phyloP scores from a whole-genome alignment of 2,113 vertebrate species.

The Anhinga anhinga region DNA sequence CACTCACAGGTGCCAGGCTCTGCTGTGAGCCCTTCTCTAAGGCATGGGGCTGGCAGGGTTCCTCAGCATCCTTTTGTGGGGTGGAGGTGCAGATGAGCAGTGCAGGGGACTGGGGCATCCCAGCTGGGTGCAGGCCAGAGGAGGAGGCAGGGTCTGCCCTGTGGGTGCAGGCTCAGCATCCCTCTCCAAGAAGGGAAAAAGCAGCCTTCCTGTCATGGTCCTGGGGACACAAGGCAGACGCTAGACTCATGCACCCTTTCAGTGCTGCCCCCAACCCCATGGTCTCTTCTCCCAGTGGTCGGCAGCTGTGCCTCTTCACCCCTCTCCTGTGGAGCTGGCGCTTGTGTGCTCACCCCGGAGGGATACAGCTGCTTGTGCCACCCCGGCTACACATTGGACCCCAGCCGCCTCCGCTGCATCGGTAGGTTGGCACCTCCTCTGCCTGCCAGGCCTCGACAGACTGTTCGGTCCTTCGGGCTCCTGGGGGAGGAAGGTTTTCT shows the following conservation, averaged over 20 bases:
- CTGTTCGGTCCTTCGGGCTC: background rate
- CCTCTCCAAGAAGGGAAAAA: background rate
- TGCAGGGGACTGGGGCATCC: background rate
- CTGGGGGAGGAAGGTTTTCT: background rate
- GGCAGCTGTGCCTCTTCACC: constrained; percentile 71
- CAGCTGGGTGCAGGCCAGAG: background rate
- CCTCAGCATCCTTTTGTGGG: background rate
- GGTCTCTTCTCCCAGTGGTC: constrained; percentile 8
- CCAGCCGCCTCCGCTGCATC: constrained; percentile 76
- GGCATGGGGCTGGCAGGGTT: background rate
- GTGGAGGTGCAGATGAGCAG: background rate
- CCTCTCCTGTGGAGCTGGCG: constrained; percentile 82
- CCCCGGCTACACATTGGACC: constrained; percentile 77
- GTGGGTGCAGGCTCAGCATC: background rate
- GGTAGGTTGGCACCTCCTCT: constrained; percentile 68
- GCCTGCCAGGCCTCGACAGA: background rate
- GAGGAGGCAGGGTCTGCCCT: background rate
- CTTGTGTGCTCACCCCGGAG: constrained; percentile 78
- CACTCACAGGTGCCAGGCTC: background rate
- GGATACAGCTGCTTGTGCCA: constrained; percentile 89
- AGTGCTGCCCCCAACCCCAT: background rate
- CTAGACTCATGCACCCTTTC: background rate
- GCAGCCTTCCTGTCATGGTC: background rate
- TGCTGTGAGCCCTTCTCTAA: background rate
- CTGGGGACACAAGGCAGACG: background rate